These are phyloP conservation scores for Vanacampus margaritifer DNA, from an alignment of 2,113 vertebrate species.

Conservation along the genomic window DNA sequence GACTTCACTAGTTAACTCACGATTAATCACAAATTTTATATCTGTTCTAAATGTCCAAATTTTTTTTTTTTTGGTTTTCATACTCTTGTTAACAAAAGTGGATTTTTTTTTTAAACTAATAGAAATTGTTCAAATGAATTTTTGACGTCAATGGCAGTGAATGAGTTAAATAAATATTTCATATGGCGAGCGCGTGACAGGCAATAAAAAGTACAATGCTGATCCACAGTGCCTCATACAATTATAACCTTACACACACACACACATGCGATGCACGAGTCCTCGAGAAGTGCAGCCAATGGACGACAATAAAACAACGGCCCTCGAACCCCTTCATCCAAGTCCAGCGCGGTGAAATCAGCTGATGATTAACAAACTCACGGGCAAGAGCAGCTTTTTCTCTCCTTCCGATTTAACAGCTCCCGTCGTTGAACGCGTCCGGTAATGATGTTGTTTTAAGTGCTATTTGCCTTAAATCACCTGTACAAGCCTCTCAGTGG, in stretches of 20 bases:
- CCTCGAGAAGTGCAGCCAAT: not conserved
- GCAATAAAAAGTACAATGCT: not conserved
- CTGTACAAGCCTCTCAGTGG: slow-evolving; percentile 2
- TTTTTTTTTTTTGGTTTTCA: no score
- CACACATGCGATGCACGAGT: not conserved
- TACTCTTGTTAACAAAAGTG: no score
- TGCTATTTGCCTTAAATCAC: slow-evolving; percentile 4
- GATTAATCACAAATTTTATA: no score
- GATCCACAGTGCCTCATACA: not conserved
- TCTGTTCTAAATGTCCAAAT: no score
- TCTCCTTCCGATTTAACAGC: not conserved
- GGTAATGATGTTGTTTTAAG: not conserved
- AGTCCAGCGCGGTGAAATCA: slow-evolving; percentile 26
- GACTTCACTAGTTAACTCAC: no score
- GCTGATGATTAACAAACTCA: slow-evolving; percentile 29
- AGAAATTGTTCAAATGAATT: no score
- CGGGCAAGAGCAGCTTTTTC: not conserved
- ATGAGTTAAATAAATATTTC: no score
- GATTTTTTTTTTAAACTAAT: no score
- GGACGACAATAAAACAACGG: not conserved
- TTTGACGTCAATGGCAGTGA: no score
- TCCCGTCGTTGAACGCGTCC: not conserved
- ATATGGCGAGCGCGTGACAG: not conserved
- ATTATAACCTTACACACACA: not conserved
- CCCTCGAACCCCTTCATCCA: not conserved